Percentiles rank a stretch among this genome's conserved stretches.
These are phyloP conservation scores for Caenorhabditis imperialis DNA, from an alignment of 2,888 invertebrate genomes.

Conservation along the genomic window DNA sequence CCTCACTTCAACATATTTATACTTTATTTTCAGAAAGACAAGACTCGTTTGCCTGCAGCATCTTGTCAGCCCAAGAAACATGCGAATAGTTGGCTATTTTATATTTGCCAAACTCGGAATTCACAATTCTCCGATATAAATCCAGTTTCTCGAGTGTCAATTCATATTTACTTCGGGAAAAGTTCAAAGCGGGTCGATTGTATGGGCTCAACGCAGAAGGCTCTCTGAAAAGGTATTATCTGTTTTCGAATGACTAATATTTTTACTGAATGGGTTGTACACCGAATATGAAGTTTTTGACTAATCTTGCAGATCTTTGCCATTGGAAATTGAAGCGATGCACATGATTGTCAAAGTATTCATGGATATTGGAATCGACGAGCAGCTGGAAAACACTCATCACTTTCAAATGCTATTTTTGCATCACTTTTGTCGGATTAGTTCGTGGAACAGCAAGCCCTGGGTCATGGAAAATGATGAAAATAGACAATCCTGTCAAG, in stretches of 20 bases:
- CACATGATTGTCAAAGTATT: conserved; percentile 71
- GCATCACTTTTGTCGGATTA: conserved; percentile 68
- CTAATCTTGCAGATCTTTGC: conserved; percentile 55
- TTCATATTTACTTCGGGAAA: conserved; percentile 1
- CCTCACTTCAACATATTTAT: neutral
- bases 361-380: conserved; percentile 64
- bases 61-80: conserved; percentile 38
- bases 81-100: conserved; percentile 20
- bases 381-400: conserved; percentile 62
- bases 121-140: conserved; percentile 14
- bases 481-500: conserved; percentile 32
- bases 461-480: conserved; percentile 50
- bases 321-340: conserved; percentile 61
- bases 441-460: conserved; percentile 67
- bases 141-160: conserved; percentile 28
- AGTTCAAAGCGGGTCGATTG: conserved; percentile 11
- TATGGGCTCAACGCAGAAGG: conserved; percentile 32
- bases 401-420: neutral
- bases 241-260: neutral
- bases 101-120: conserved; percentile 27
- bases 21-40: conserved; percentile 39
- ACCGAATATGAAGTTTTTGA: conserved; percentile 59
- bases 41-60: conserved; percentile 32
- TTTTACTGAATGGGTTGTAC: conserved; percentile 22
- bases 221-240: conserved; percentile 23